Evolutionary conservation across 2,888 invertebrate genomes (phyloP).

Genomic region (Eustalomyia histrio): DNA sequence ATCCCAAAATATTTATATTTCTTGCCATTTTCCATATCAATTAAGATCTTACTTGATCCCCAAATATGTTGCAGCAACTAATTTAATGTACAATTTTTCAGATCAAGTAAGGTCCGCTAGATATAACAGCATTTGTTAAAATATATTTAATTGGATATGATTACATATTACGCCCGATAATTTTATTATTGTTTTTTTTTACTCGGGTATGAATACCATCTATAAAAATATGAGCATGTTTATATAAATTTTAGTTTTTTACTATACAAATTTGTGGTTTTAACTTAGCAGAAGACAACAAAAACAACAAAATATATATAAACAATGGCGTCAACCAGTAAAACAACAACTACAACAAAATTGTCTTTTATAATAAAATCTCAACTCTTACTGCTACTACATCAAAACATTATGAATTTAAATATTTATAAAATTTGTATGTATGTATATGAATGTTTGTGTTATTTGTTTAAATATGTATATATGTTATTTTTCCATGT

Average conservation of each 20-base stretch:
- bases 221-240: no score
- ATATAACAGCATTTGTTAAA: no score
- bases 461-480: neutral
- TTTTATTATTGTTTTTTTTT: no score
- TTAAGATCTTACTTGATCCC: no score
- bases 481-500: neutral
- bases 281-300: constrained; percentile 33
- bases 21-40: no score
- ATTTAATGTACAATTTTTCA: no score
- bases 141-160: no score
- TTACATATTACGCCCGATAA: no score
- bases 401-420: constrained; percentile 63
- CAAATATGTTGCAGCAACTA: no score
- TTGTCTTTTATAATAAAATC: constrained; percentile 32
- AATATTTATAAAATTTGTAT: constrained; percentile 61
- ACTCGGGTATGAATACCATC: no score
- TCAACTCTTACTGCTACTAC: constrained; percentile 49
- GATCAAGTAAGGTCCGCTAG: no score
- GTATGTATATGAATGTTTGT: constrained; percentile 9
- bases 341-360: constrained; percentile 19
- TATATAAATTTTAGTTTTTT: neutral
- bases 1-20: no score
- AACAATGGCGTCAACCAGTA: neutral
- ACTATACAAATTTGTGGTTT: constrained; percentile 26
- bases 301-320: constrained; percentile 5